Evolutionary conservation across 1,140 invertebrate genomes (phyloP).

Genomic region (Drosophila paulistorum): DNA sequence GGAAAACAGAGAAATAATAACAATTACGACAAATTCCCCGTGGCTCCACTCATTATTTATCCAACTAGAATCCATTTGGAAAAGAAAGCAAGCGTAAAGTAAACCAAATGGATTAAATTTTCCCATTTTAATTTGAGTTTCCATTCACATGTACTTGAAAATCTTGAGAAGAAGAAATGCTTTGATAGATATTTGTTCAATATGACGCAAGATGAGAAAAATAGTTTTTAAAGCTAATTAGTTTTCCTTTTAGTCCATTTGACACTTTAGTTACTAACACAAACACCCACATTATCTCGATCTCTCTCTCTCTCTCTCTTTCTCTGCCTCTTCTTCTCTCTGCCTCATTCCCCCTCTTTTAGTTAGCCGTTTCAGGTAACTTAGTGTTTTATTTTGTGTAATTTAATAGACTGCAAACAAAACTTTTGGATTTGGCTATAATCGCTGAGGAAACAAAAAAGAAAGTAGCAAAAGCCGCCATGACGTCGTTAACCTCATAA

Average conservation of each 20-base stretch:
- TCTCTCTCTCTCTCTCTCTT: not conserved
- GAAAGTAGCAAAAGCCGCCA: conserved; percentile 1
- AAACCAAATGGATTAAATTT: not conserved
- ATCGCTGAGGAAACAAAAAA: not conserved
- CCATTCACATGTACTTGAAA: no score
- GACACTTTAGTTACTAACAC: conserved; percentile 15
- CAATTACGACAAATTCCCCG: not conserved
- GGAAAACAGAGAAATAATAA: not conserved
- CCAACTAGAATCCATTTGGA: not conserved
- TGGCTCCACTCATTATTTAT: conserved; percentile 7
- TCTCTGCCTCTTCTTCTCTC: no score
- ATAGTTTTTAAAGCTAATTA: conserved; percentile 50
- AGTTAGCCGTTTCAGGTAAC: conserved; percentile 38
- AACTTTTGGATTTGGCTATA: conserved; percentile 12
- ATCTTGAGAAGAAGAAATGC: not conserved
- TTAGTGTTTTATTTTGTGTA: conserved; percentile 24
- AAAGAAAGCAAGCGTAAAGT: not conserved
- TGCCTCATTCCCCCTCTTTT: no score
- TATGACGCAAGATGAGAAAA: conserved; percentile 32
- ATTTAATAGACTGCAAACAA: conserved; percentile 61
- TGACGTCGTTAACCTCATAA: conserved; percentile 12
- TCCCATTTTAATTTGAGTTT: not conserved
- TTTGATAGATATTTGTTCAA: conserved; percentile 13
- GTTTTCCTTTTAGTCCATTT: conserved; percentile 28
- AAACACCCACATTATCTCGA: conserved; percentile 9